phyloP scores from a whole-genome alignment of 2,888 invertebrate species.

The Osmoderma eremita region DNA sequence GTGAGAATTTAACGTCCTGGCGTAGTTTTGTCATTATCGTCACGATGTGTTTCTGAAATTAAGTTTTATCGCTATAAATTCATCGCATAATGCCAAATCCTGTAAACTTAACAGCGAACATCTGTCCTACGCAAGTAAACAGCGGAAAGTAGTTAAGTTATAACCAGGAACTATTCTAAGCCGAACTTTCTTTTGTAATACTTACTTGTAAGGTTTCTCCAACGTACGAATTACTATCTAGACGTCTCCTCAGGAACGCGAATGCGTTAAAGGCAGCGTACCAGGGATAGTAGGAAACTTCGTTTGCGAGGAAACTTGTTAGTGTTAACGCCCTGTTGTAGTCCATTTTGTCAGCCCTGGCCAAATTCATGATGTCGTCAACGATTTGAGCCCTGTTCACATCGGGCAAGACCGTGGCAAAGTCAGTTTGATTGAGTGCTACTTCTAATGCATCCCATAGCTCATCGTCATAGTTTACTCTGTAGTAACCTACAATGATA shows the following conservation, averaged over 20 bases:
- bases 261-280: conserved; percentile 69
- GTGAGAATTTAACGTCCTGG: conserved; percentile 44
- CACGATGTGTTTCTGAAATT: conserved; percentile 41
- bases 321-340: conserved; percentile 74
- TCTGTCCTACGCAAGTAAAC: too few species aligned
- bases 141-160: too few species aligned
- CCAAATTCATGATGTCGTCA: conserved; percentile 81
- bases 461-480: conserved; percentile 71
- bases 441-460: conserved; percentile 47
- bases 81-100: too few species aligned
- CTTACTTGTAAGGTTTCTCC: conserved; percentile 33
- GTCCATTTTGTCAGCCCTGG: conserved; percentile 71
- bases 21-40: conserved; percentile 46
- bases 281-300: conserved; percentile 84
- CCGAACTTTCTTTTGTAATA: background rate
- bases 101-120: too few species aligned
- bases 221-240: conserved; percentile 41
- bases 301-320: conserved; percentile 74
- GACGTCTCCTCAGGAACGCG: conserved; percentile 57
- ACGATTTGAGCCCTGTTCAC: conserved; percentile 80
- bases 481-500: conserved; percentile 68
- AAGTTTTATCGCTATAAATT: background rate
- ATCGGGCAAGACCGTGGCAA: conserved; percentile 67
- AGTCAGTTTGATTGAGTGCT: conserved; percentile 63
- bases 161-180: too few species aligned